Base-by-base conservation (phyloP, 2,113 vertebrate species). In the Furnarius figulus region DNA sequence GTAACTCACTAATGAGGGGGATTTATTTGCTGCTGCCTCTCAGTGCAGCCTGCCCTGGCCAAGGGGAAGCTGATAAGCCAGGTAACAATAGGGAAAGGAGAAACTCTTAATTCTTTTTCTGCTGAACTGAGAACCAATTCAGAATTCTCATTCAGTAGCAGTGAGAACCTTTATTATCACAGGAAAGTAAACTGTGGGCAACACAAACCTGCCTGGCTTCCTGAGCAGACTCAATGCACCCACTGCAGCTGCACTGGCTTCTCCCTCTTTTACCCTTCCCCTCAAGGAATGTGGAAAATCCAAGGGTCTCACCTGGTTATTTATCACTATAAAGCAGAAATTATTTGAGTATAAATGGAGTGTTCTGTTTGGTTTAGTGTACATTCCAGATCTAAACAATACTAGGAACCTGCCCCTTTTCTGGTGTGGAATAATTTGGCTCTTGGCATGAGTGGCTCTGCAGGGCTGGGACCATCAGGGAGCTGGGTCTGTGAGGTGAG, bases 151-250 rank as follows among this genome's bases (percentile, higher is more conserved):
- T 23, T 15, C 10, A 17, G 59, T 24, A 46, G 17, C 37, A 56
- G 8, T 19, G 42, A 85, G 62, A 65, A 30, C 19, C 18, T 31
- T 73, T 56, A 4, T 59, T 30, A 55, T 27, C 37, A 22, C 22
- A 62, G 68, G 46, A 33, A 80, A 35, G 66, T 31, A 58, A 73
- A 58, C 19, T 3, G 33, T 27, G 33, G 18, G 58, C 12, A 71
- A 23, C 11, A 19, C 14, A 8, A 7, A 50, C 4, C 24, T 35
- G 61, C 18, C 33, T 56, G 0, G 0, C 12, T 52, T 40, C 14
- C 62, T 8, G 7, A 65, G 81, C 39, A 52, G 22, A 20, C 15
- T 22, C n/a, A 4, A 4, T 8, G 44, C 24, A 22, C 28, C 0
- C 1, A 12, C 39, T 53, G 81, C 55, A 49, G 40, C n/a, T 35